A percentile compares a stretch with the other conserved stretches of the same genome.
phyloP scores from a whole-genome alignment of 2,797 vertebrate species.

The Sebastes oblongus region DNA sequence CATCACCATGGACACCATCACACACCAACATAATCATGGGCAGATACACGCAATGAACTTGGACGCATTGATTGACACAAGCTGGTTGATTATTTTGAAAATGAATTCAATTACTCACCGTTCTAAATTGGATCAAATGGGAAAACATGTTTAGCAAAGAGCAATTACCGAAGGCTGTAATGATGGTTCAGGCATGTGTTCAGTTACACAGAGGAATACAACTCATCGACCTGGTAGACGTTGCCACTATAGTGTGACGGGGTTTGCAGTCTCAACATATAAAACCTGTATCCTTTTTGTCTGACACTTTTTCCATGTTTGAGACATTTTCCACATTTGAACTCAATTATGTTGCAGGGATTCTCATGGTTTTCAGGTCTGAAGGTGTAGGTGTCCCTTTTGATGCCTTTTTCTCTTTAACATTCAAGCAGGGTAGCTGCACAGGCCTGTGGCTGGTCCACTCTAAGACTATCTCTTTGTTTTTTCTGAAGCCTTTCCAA shows the following conservation, averaged over 20 bases:
- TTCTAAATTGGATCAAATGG: constrained; percentile 45
- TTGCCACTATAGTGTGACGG: not conserved
- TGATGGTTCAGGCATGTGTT: constrained; percentile 22
- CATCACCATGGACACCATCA: constrained; percentile 14
- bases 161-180: constrained; percentile 41
- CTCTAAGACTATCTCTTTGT: not conserved
- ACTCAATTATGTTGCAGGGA: not conserved
- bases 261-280: not conserved
- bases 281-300: constrained; percentile 6
- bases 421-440: not conserved
- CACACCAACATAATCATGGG: not conserved
- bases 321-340: constrained; percentile 4
- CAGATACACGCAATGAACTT: not conserved
- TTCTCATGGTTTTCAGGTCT: not conserved
- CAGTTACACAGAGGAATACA: not conserved
- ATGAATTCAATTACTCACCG: constrained; percentile 49
- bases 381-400: not conserved
- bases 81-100: constrained; percentile 43
- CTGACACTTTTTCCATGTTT: not conserved
- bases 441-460: not conserved
- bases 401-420: not conserved
- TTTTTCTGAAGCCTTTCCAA: constrained; percentile 7
- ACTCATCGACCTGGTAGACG: not conserved
- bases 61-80: constrained; percentile 32
- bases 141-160: constrained; percentile 49